phyloP scores from a whole-genome alignment of 2,888 invertebrate species.

The Thera britannica region DNA sequence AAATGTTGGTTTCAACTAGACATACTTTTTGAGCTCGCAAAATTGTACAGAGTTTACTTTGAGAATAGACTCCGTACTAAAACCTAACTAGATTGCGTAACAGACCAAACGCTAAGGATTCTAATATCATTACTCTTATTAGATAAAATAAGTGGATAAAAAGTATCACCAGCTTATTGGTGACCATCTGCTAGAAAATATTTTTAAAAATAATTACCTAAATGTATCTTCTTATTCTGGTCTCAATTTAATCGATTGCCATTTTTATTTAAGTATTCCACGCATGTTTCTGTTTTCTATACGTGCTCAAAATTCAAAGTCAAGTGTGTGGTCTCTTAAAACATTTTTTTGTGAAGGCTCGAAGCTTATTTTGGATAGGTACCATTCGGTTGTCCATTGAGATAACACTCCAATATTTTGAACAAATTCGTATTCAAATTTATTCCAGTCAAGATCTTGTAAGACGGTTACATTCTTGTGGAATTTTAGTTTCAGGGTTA shows the following conservation, averaged over 20 bases:
- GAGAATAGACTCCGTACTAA: slow-evolving; percentile 42
- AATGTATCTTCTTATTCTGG: background rate
- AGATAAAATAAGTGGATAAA: background rate
- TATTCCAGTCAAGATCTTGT: slow-evolving; percentile 53
- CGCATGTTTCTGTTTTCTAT: slow-evolving; percentile 26
- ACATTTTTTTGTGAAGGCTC: slow-evolving; percentile 32
- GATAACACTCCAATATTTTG: slow-evolving; percentile 50
- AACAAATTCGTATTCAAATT: slow-evolving; percentile 58
- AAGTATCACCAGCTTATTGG: background rate
- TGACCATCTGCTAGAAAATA: background rate
- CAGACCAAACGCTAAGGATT: background rate
- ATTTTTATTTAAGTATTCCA: slow-evolving; percentile 18
- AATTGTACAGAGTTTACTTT: slow-evolving; percentile 26
- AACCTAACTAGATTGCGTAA: slow-evolving; percentile 36
- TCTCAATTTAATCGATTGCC: slow-evolving; percentile 15
- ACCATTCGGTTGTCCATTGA: slow-evolving; percentile 47
- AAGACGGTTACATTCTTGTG: slow-evolving; percentile 40
- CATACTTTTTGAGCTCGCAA: slow-evolving; percentile 35
- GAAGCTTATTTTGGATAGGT: slow-evolving; percentile 33
- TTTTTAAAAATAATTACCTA: background rate
- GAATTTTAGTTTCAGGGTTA: slow-evolving; percentile 25
- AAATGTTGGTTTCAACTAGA: slow-evolving; percentile 52
- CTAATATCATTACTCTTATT: slow-evolving; percentile 15
- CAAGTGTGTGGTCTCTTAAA: slow-evolving; percentile 35
- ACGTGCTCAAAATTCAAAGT: slow-evolving; percentile 30